Evolutionary conservation across 2,888 invertebrate genomes (phyloP), one percentile per base, ranked within the genome.

Genomic region (Drosophila nr. perissopoda): DNA sequence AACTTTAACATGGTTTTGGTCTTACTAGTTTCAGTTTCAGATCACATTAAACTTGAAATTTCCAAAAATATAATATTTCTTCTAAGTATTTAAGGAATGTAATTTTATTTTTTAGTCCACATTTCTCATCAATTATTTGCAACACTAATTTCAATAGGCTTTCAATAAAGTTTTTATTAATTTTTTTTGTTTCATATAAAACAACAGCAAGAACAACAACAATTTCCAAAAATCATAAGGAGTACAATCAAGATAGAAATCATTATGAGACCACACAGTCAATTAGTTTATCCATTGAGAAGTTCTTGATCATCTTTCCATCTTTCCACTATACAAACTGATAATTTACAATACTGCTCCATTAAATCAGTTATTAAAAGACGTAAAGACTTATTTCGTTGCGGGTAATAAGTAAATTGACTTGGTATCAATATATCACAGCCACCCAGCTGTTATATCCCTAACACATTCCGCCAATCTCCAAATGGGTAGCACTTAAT

Each of bases 401-500:
- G 46, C 4, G 21, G 46, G 13, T 21, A 46, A 7, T 46, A 27
- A 16, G 25, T 16, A 8, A 46, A 46, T 46, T 46, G 46, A 46
- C 10, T 46, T 46, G 46, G 25, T 46, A 46, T 25, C 16, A 46
- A 46, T 46, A 25, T 25, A 25, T 8, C 1, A n/a, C 4, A 56
- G 8, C 16, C 27, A 56, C 2, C 7, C 38, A 27, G n/a, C 25
- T 11, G 13, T 56, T n/a, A 6, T 42, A 57, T 36, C 36, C 10
- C 18, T 21, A 18, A 18, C 56, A 31, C 42, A 46, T 57, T 42
- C 31, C 21, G 21, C 40, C 31, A 46, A 33, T 48, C 40, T 62
- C 54, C 40, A 34, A 60, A 49, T 36, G 33, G 52, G 36, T 46
- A 18, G 64, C 60, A 69, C 64, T 74, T 72, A 81, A 83, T 83